Evolutionary conservation across 35 echinoderm and acorn worm genomes (phyloP).

Genomic region (Nesometra sesokonis): DNA sequence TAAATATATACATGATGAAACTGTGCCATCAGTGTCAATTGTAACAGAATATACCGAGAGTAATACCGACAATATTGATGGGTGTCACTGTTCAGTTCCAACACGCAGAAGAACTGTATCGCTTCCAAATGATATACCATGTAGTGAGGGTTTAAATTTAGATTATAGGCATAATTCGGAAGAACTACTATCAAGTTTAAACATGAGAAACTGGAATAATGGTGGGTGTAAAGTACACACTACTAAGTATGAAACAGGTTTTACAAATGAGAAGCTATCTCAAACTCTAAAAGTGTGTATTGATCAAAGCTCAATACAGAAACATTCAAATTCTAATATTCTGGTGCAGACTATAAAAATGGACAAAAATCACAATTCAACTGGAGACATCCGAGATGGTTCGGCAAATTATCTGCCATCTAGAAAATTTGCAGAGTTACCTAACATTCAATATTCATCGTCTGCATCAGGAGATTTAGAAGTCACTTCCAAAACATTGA

Average conservation of each 20-base stretch:
- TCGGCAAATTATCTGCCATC: neutral
- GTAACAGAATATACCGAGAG: no score
- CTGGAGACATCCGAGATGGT: neutral
- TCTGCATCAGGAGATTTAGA: no score
- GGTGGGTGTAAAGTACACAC: neutral
- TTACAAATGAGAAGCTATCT: no score
- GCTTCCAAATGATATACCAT: neutral
- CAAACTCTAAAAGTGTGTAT: no score
- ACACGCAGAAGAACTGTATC: neutral
- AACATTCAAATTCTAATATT: neutral
- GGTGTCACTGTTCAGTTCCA: no score
- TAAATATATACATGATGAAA: no score
- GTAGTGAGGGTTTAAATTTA: neutral
- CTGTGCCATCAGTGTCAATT: no score
- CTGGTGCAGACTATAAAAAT: neutral
- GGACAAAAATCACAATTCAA: neutral
- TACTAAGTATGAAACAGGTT: neutral
- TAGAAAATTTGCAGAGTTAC: no score
- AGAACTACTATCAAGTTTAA: neutral
- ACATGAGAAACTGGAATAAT: neutral
- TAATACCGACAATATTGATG: no score
- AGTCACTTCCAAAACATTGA: no score
- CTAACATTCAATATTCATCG: no score
- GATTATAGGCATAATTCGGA: neutral
- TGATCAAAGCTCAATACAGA: no score